Evolutionary conservation across 2,113 vertebrate species (phyloP), one percentile per base, ranked within the genome.

Genomic region (Vimba vimba): DNA sequence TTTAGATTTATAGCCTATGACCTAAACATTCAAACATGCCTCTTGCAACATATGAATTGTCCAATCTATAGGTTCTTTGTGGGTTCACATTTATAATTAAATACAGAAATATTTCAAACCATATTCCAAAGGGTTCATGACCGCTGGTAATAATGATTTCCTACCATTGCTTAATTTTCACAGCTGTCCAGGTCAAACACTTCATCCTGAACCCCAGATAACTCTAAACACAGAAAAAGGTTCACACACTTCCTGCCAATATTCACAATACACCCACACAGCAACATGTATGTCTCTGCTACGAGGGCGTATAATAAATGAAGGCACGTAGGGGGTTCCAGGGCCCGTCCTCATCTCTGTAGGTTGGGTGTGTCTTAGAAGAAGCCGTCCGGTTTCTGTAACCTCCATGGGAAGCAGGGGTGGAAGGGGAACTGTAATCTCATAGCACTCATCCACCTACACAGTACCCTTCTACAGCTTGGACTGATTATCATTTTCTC

Each of bases 401-500:
- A 74, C 79, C 47, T 84, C 27, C 85, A 80, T 45, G 76, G 50
- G 45, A 69, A 80, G 30, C 43, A 82, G 57, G 47, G n/a, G 30
- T 71, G 39, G 33, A 84, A 36, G 66, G 23, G 39, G 47, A 89
- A 83, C 75, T 85, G 57, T 57, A 82, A 55, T 86, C 78, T 89
- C 85, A 27, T 81, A 88, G 84, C 73, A 85, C 52, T 87, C 83
- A 83, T 83, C 82, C 79, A 79, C 84, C 68, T 90, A 83, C 77
- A 85, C 82, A 83, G 64, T 47, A 39, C 55, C 86, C 23, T 75
- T 87, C 66, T 79, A 73, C 86, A 88, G 83, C 85, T 89, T 89
- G 80, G 43, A 89, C 43, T 83, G 68, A 85, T 91, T 92, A 88
- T 33, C 17, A 43, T 74, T 66, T 89, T 89, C 45, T 75, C 78